Evolutionary conservation across 2,797 vertebrate species (phyloP).

Genomic region (Strix occidentalis): DNA sequence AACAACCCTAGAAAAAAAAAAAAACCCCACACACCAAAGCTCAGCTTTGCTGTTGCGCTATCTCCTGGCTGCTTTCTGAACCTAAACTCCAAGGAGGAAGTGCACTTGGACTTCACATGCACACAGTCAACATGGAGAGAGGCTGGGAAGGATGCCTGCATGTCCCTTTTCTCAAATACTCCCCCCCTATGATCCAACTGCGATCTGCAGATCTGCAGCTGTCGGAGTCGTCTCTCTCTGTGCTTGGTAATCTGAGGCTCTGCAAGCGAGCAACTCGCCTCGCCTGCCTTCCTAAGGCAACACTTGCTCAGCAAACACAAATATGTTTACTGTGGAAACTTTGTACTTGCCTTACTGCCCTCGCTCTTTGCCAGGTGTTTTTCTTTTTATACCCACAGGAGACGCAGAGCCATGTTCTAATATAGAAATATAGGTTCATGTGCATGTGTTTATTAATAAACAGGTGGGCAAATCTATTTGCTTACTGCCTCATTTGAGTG

Average conservation of each 20-base stretch:
- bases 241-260: background rate
- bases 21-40: background rate
- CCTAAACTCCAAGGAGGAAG: background rate
- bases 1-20: background rate
- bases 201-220: background rate
- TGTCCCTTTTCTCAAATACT: background rate
- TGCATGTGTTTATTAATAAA: conserved; percentile 57
- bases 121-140: background rate
- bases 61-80: background rate
- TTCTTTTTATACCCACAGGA: conserved; percentile 62
- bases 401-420: conserved; percentile 33
- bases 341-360: conserved; percentile 46
- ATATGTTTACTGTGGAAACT: conserved; percentile 69
- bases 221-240: background rate
- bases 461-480: background rate
- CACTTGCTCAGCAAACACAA: conserved; percentile 65
- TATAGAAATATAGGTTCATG: conserved; percentile 34
- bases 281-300: conserved; percentile 40
- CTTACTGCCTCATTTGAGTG: conserved; percentile 31
- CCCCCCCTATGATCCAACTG: background rate
- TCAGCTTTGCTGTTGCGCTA: background rate
- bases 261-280: background rate
- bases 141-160: background rate
- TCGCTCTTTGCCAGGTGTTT: conserved; percentile 44
- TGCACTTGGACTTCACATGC: background rate